Percentiles rank a stretch among this genome's conserved stretches.
Conservation (phyloP, 2,888 invertebrate species). For the Eristalis arbustorum region DNA sequence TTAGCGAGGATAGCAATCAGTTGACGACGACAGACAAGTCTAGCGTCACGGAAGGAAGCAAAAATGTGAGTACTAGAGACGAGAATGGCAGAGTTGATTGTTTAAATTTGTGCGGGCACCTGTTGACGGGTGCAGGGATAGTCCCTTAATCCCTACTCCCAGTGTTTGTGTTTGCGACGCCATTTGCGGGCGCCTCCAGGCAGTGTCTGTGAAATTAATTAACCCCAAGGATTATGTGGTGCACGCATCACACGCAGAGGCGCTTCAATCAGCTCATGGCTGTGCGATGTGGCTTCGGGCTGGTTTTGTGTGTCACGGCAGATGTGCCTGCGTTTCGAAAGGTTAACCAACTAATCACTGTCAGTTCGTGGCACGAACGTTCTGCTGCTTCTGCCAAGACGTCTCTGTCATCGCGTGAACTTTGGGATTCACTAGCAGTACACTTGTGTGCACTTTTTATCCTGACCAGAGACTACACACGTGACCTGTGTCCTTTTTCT, state of each 20-base stretch:
- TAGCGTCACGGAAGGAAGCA: not conserved
- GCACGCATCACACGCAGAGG: not conserved
- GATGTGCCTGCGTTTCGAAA: not conserved
- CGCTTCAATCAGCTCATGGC: not conserved
- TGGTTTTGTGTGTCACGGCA: not conserved
- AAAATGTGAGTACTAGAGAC: constrained; percentile 39
- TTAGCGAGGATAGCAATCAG: constrained; percentile 21
- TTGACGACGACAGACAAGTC: constrained; percentile 10
- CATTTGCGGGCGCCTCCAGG: not conserved
- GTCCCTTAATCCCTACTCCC: not conserved
- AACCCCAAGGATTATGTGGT: not conserved
- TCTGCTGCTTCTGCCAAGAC: not conserved
- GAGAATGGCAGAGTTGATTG: not conserved
- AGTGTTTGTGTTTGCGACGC: not conserved
- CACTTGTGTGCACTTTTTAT: not conserved
- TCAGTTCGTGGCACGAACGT: not conserved
- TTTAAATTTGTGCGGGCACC: not conserved
- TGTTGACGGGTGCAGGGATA: not conserved
- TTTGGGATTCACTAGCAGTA: not conserved
- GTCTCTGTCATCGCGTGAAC: not conserved
- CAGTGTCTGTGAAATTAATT: not conserved
- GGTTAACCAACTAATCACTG: constrained; percentile 35
- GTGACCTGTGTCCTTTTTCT: not conserved
- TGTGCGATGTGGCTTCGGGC: too few relatives aligned
- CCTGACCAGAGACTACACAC: not conserved